phyloP scores from a whole-genome alignment of 2,113 vertebrate genomes.

The Aptenodytes forsteri region DNA sequence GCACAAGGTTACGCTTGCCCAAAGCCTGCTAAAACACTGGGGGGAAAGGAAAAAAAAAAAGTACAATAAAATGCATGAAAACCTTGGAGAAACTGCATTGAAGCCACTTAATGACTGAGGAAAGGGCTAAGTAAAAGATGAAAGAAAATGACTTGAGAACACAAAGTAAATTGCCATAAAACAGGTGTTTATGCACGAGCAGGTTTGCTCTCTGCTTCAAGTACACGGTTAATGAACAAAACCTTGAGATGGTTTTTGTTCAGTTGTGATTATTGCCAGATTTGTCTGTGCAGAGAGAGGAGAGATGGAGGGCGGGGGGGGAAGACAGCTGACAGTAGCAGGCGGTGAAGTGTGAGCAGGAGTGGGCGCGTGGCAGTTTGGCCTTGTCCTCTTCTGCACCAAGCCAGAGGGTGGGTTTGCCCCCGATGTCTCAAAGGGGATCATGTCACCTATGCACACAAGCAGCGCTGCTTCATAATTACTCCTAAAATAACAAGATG shows the following conservation, averaged over 20 bases:
- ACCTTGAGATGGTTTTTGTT: background rate
- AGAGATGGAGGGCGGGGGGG: background rate
- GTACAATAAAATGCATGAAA: background rate
- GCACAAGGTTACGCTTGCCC: background rate
- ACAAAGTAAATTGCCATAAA: background rate
- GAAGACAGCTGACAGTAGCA: background rate
- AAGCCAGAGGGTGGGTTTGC: background rate
- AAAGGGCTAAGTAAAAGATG: background rate
- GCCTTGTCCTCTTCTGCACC: background rate
- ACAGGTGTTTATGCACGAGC: background rate
- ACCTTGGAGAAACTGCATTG: background rate
- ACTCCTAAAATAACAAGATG: accelerated
- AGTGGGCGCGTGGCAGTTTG: background rate
- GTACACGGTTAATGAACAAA: background rate
- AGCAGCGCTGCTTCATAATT: background rate
- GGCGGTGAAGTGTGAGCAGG: background rate
- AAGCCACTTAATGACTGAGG: background rate
- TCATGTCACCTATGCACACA: accelerated
- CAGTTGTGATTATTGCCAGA: background rate
- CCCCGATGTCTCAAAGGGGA: background rate
- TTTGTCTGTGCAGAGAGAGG: background rate
- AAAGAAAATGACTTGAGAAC: background rate
- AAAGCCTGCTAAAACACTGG: background rate
- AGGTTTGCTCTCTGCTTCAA: background rate
- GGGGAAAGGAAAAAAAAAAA: too few relatives aligned